Conservation (phyloP, 2,797 vertebrate species). For the Tragelaphus eurycerus region DNA sequence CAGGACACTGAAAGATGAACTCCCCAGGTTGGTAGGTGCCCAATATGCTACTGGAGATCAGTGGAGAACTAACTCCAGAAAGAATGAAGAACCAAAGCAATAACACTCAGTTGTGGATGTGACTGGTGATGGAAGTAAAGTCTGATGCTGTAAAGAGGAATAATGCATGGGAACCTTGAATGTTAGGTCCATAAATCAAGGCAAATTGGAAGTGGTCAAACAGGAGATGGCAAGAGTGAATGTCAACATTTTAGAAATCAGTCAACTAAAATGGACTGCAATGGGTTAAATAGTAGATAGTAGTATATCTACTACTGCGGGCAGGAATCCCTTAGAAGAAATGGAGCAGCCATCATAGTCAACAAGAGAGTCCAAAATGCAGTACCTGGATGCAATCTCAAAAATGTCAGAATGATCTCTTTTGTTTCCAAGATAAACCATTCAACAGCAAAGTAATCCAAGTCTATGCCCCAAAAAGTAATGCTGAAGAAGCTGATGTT, state of each 20-base stretch:
- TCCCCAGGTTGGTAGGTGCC: background rate
- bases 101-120: background rate
- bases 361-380: background rate
- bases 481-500: background rate
- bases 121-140: background rate
- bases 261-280: background rate
- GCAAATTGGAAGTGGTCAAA: background rate
- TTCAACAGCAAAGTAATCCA: background rate
- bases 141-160: background rate
- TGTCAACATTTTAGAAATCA: fast-evolving
- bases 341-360: background rate
- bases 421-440: background rate
- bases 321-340: background rate
- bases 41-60: background rate
- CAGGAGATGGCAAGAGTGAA: background rate
- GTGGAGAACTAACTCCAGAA: background rate
- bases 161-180: background rate
- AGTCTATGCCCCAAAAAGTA: background rate
- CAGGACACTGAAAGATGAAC: background rate
- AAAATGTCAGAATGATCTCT: background rate
- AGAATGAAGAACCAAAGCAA: background rate
- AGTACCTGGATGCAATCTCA: background rate
- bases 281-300: background rate
- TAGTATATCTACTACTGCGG: background rate
- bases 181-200: background rate